These are phyloP conservation scores for Neoniphon sammara DNA, from an alignment of 2,797 vertebrate genomes.

Conservation along the genomic window DNA sequence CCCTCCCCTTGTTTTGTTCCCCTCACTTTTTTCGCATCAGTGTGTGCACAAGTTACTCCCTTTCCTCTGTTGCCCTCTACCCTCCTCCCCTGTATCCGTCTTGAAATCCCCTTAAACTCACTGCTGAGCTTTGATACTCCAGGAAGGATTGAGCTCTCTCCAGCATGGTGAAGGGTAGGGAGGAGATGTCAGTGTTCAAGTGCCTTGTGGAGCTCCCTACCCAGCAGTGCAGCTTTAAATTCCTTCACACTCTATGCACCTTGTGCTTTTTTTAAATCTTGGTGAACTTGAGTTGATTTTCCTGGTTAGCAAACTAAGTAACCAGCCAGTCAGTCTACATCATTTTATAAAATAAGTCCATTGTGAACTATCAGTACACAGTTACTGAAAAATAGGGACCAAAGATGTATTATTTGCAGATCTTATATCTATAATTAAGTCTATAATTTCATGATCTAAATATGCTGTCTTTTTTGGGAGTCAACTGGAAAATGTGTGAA, in stretches of 20 bases:
- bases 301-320: constrained; percentile 5
- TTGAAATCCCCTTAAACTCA: constrained; percentile 23
- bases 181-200: constrained; percentile 42
- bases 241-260: constrained; percentile 18
- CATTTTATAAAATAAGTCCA: constrained; percentile 9
- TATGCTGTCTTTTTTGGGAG: constrained; percentile 8
- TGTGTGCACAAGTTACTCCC: constrained; percentile 21
- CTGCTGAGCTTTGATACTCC: constrained; percentile 16
- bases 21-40: constrained; percentile 16
- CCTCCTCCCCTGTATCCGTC: constrained; percentile 28
- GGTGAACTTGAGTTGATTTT: constrained; percentile 33
- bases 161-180: constrained; percentile 15
- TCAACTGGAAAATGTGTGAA: constrained; percentile 15
- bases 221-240: constrained; percentile 24
- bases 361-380: not conserved
- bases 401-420: constrained; percentile 30
- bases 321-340: constrained; percentile 6
- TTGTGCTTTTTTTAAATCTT: not conserved
- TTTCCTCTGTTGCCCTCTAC: constrained; percentile 8
- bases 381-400: constrained; percentile 2
- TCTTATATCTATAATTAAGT: constrained; percentile 37
- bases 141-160: constrained; percentile 29
- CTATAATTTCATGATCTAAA: constrained; percentile 25
- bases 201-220: constrained; percentile 44
- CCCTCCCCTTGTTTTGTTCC: constrained; percentile 11